phyloP scores from a whole-genome alignment of 2,888 invertebrate genomes.

The Chaetogeoica ovagalla region DNA sequence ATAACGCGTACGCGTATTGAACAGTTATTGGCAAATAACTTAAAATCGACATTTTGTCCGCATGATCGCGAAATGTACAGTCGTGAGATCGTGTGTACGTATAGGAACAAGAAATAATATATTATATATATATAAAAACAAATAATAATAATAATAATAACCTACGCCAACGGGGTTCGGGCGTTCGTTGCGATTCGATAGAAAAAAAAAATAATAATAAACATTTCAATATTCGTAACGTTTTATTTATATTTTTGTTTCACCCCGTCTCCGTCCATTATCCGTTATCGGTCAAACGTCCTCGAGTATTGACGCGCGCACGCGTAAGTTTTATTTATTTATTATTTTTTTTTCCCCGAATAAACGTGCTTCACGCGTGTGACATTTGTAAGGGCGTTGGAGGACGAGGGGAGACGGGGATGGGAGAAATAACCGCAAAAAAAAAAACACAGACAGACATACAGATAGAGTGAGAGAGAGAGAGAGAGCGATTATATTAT shows the following conservation, averaged over 20 bases:
- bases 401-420: neutral
- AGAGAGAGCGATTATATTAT: conserved; percentile 25
- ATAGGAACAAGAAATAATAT: no score
- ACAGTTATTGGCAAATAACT: no score
- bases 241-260: neutral
- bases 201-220: no score
- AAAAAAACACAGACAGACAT: conserved; percentile 13
- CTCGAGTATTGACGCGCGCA: neutral
- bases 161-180: neutral
- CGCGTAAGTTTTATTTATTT: neutral
- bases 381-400: conserved; percentile 28
- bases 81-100: neutral
- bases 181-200: neutral
- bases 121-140: no score
- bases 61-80: neutral
- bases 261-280: neutral
- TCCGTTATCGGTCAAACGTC: conserved; percentile 26
- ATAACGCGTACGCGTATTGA: no score
- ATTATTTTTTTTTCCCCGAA: conserved; percentile 3
- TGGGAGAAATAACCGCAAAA: no score
- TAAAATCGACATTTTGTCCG: neutral
- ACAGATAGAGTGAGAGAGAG: neutral
- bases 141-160: no score
- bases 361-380: conserved; percentile 45
- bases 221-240: neutral